phyloP scores from a whole-genome alignment of 2,888 invertebrate species.

The Calliscelio sp. region DNA sequence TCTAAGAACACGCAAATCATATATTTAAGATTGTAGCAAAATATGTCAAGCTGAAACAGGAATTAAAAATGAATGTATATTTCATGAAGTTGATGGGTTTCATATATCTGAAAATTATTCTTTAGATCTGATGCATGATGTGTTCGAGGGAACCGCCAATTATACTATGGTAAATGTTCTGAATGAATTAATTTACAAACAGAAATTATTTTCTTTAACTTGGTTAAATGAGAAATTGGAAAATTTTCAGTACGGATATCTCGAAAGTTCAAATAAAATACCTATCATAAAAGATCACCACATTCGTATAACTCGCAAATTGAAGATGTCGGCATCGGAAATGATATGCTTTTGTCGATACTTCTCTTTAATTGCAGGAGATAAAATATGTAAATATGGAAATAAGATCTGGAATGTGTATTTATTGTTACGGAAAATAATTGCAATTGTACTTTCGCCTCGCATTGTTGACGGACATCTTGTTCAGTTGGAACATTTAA shows the following conservation, averaged over 20 bases:
- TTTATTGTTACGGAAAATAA: background rate
- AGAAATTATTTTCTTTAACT: conserved; percentile 49
- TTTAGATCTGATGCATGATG: conserved; percentile 50
- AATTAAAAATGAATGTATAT: conserved; percentile 17
- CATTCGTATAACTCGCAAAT: conserved; percentile 8
- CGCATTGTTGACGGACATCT: background rate
- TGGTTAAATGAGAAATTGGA: conserved; percentile 37
- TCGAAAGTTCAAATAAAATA: conserved; percentile 8
- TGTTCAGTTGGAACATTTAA: background rate
- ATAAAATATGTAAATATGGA: conserved; percentile 1
- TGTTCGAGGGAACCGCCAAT: conserved; percentile 51
- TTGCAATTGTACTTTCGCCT: background rate
- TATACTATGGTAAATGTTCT: conserved; percentile 38
- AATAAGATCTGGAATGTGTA: conserved; percentile 22
- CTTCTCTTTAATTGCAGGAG: conserved; percentile 32
- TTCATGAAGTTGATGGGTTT: conserved; percentile 35
- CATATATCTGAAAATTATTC: conserved; percentile 45
- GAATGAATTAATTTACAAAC: conserved; percentile 48
- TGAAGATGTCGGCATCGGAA: conserved; percentile 50
- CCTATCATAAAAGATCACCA: conserved; percentile 29
- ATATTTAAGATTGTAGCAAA: conserved; percentile 23
- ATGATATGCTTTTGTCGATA: conserved; percentile 46
- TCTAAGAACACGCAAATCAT: conserved; percentile 21
- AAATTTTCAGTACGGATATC: background rate
- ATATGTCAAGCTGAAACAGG: conserved; percentile 31